phyloP scores from a whole-genome alignment of 1,140 invertebrate species.

The Cyrtorhinus lividipennis region DNA sequence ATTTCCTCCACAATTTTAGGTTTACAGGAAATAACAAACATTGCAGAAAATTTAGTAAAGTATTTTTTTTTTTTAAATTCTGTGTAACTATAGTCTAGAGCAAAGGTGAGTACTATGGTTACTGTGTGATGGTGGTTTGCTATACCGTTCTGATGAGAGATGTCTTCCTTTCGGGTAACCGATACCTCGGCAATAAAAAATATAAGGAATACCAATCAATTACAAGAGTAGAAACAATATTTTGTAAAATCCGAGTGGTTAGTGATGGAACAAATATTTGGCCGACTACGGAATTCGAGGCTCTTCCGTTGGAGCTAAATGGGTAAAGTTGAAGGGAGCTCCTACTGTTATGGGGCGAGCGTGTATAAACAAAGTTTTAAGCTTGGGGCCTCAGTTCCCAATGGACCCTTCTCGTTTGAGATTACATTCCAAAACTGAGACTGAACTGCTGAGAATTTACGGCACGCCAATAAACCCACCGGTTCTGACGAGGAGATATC shows the following conservation, averaged over 20 bases:
- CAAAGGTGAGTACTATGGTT: too few species aligned
- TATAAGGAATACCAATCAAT: too few species aligned
- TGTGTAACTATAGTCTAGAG: too few species aligned
- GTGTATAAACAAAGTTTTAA: conserved; percentile 10
- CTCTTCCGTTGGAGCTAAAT: conserved; percentile 6
- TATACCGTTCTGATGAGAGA: too few species aligned
- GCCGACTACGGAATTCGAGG: background rate
- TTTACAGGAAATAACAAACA: too few species aligned
- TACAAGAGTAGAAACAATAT: background rate
- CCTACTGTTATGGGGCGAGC: conserved; percentile 1
- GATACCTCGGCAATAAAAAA: too few species aligned
- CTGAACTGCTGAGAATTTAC: conserved; percentile 1
- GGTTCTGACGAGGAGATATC: too few species aligned
- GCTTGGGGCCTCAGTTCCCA: background rate
- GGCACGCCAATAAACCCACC: conserved; percentile 4
- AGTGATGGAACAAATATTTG: conserved; percentile 3
- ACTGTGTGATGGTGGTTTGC: too few species aligned
- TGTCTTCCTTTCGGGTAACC: too few species aligned
- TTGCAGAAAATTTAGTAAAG: too few species aligned
- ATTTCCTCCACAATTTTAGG: too few species aligned
- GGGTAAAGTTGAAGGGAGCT: conserved; percentile 4
- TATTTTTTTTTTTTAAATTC: too few species aligned
- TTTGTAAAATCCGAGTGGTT: background rate
- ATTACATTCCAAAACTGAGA: conserved; percentile 3
- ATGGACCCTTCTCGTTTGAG: background rate